Base-by-base conservation (phyloP, 2,888 invertebrate genomes). In the Acrobasis suavella region DNA sequence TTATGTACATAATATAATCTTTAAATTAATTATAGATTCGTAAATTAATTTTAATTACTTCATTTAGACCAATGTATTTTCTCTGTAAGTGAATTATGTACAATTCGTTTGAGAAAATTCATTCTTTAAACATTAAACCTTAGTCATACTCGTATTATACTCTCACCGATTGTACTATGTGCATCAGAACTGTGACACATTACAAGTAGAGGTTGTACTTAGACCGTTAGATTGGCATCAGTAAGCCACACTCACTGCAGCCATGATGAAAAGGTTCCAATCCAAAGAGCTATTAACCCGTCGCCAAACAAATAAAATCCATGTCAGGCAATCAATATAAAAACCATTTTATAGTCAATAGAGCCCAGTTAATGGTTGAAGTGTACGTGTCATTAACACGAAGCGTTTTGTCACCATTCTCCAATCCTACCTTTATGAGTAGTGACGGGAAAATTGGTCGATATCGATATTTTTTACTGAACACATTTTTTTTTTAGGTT, bases 371-470 rank as follows among this genome's bases (percentile, higher is more conserved):
- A 56, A 56, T 56, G 17, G 22, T 56, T 12, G 22, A 12, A 38
- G 39, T 32, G 38, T 55, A 50, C 17, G 56, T 56, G 55, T 62
- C 62, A 62, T 62, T 62, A 62, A 55, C 55, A 60, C 60, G 17
- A 56, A 62, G 37, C 55, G 49, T 62, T 62, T 62, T 62, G 62
- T 62, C 62, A 62, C 62, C 62, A 37, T 55, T 46, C 55, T 55
- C 55, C 49, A 49, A 55, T 62, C 22, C 37, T 62, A 55, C 46
- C 52, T 50, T 37, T 49, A 32, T 46, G 15, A 42, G 15, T 62
- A 62, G 62, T 55, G 55, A 16, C 55, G 62, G 9, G 10, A 7
- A 52, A 15, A 32, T 6, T 7, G 38, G 39, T 60, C 50, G 52
- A 60, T 58, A 49, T 32, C 32, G 32, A 32, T 32, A 32, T 32